Conservation (phyloP, 2,888 invertebrate genomes). For the Dryomyza anilis region DNA sequence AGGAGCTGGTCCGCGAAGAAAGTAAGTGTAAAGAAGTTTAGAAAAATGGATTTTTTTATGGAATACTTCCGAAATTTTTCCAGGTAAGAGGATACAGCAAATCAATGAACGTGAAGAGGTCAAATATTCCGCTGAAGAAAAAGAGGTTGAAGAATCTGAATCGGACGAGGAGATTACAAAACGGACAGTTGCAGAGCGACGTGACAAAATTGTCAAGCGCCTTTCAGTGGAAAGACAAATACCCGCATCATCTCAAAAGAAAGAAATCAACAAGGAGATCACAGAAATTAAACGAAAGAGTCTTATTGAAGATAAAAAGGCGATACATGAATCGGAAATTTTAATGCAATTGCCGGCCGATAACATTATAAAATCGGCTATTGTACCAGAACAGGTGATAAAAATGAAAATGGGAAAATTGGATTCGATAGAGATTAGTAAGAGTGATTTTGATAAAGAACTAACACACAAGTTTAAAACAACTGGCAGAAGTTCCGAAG, state of each 20-base stretch:
- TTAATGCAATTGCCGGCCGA: conserved; percentile 61
- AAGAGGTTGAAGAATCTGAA: conserved; percentile 70
- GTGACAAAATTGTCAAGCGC: conserved; percentile 76
- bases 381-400: conserved; percentile 58
- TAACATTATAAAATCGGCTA: conserved; percentile 58
- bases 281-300: conserved; percentile 73
- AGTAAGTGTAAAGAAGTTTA: conserved; percentile 46
- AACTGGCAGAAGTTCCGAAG: conserved; percentile 53
- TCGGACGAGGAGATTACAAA: conserved; percentile 70
- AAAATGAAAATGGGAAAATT: conserved; percentile 61
- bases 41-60: background rate
- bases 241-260: conserved; percentile 75
- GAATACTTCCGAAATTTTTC: no score
- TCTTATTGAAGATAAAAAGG: conserved; percentile 61
- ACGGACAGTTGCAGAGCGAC: conserved; percentile 76
- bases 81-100: conserved; percentile 59
- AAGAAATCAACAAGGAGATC: conserved; percentile 76
- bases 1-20: conserved; percentile 60
- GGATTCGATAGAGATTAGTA: conserved; percentile 56
- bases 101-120: conserved; percentile 69
- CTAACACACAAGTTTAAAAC: conserved; percentile 58
- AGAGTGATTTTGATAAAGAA: conserved; percentile 60
- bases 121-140: conserved; percentile 82
- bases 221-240: conserved; percentile 72
- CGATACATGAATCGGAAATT: conserved; percentile 61